Base-by-base conservation (phyloP, 1,140 invertebrate genomes). In the Trinorchestia longiramus region DNA sequence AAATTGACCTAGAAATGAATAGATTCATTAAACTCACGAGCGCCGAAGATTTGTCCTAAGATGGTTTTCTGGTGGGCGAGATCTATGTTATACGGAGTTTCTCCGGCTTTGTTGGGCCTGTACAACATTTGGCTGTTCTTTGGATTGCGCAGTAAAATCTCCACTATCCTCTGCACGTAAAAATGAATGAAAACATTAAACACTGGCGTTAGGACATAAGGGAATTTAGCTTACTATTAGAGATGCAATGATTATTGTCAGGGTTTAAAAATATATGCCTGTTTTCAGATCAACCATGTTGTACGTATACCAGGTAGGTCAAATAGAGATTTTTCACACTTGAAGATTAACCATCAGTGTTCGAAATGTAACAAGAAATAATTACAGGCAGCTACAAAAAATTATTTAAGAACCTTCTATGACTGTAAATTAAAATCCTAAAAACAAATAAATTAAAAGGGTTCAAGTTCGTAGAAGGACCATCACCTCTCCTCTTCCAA, bases 1-100 rank as follows among this genome's bases (percentile, higher is more conserved):
- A 77, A 77, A 36, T 23, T 77, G 62, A 36, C 15, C 3, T 77
- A 11, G 62, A 77, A 77, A 28, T 28, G 15, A 8, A 53, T 53
- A 53, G 47, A 53, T 53, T 8, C 62, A 36, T 3, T 77, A 77
- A 77, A 98, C 98, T 98, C 98, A 98, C 99, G 98, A 92, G 99
- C 98, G 43, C 99, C 99, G 97, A 99, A 99, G 96, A 99, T 99
- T 97, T 99, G 99, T 91, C 99, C 98, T 45, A 99, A 97, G 97
- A 99, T 99, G 1, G 99, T 99, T 97, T 99, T 99, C 96, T 99
- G 98, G 97, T 99, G 98, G 97, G 98, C 98, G 96, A 99, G 98
- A 97, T 99, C 99, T 97, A 99, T 99, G 97, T 99, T 99, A 97
- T 99, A 99, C 0, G 99, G 99, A 0, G 99, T 99, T 97, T 99